Conservation (phyloP, 2,888 invertebrate genomes). For the Hydrotaea diabolus region DNA sequence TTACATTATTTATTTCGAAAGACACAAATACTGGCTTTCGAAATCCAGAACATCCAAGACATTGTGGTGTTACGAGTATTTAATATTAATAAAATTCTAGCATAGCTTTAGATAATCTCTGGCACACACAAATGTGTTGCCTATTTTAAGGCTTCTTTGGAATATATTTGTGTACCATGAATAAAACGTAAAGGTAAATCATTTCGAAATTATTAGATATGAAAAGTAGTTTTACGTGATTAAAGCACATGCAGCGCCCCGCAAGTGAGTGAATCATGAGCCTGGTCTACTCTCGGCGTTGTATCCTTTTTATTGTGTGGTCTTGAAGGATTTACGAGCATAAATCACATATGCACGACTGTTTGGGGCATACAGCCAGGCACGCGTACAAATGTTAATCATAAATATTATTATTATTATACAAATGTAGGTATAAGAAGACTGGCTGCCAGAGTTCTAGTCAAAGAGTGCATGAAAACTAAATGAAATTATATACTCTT, state of each 20-base stretch:
- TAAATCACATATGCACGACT: conserved; percentile 4
- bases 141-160: not conserved
- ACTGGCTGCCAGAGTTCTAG: too few species aligned
- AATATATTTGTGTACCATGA: too few species aligned
- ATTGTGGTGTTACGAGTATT: too few species aligned
- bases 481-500: conserved; percentile 58
- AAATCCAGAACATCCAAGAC: too few species aligned
- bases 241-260: not conserved
- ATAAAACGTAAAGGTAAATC: not conserved
- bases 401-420: conserved; percentile 58
- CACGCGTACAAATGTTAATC: conserved; percentile 35
- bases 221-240: conserved; percentile 19
- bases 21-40: too few species aligned
- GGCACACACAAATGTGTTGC: not conserved
- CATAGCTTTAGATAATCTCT: too few species aligned
- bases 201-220: conserved; percentile 11
- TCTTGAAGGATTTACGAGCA: conserved; percentile 8
- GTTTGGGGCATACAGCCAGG: not conserved
- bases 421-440: not conserved
- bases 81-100: too few species aligned
- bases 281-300: too few species aligned
- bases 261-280: not conserved
- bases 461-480: not conserved
- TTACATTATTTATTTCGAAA: too few species aligned
- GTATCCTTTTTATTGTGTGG: not conserved